Percentiles rank a stretch among this genome's conserved stretches.
These are phyloP conservation scores for Streptopelia turtur DNA, from an alignment of 2,797 vertebrate species.

Conservation along the genomic window DNA sequence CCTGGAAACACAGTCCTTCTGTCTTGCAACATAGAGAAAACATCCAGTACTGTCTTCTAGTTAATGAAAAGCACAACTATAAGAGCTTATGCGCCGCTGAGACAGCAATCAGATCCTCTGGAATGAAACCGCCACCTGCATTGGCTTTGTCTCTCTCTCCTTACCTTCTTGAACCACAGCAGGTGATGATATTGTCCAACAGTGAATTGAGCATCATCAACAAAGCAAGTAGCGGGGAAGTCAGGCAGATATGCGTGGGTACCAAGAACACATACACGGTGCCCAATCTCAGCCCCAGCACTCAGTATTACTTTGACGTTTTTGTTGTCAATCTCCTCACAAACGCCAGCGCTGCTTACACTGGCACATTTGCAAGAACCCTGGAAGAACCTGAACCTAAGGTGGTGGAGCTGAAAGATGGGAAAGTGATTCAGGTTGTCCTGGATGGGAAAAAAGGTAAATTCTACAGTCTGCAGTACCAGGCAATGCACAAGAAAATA, in stretches of 20 bases:
- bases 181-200: conserved; percentile 64
- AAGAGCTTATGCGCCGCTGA: conserved; percentile 86
- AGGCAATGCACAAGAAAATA: conserved; percentile 84
- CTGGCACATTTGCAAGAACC: conserved; percentile 83
- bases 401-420: conserved; percentile 81
- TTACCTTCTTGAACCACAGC: conserved; percentile 45
- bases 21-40: conserved; percentile 64
- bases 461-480: conserved; percentile 83
- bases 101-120: conserved; percentile 69
- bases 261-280: conserved; percentile 86
- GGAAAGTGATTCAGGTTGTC: conserved; percentile 83
- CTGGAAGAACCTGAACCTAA: conserved; percentile 83
- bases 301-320: conserved; percentile 90
- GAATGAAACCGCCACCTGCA: neutral
- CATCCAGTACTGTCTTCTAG: conserved; percentile 87
- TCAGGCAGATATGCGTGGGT: conserved; percentile 84
- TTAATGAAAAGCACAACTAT: conserved; percentile 86
- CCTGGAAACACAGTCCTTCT: conserved; percentile 87
- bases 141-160: conserved; percentile 60
- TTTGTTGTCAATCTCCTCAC: conserved; percentile 86
- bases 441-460: conserved; percentile 76
- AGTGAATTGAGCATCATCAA: conserved; percentile 63
- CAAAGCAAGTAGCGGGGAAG: conserved; percentile 62
- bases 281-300: conserved; percentile 84
- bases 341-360: conserved; percentile 83